phyloP scores from a whole-genome alignment of 1,140 invertebrate genomes.

The Leptoteleia sp. region DNA sequence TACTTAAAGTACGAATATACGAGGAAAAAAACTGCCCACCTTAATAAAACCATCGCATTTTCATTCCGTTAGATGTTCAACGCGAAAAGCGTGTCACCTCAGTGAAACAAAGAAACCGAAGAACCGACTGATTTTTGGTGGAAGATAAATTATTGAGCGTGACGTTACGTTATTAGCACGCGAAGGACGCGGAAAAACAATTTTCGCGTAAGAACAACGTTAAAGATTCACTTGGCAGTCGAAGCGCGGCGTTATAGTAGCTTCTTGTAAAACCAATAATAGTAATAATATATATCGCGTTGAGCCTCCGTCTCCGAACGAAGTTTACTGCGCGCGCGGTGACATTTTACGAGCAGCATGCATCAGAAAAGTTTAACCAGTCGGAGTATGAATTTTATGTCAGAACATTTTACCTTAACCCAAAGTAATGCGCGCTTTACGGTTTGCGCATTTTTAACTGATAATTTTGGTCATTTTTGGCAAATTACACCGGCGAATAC shows the following conservation, averaged over 20 bases:
- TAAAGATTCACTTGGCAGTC: constrained; percentile 17
- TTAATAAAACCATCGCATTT: no score
- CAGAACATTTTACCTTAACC: constrained; percentile 29
- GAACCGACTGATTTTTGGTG: constrained; percentile 18
- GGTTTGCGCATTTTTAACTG: constrained; percentile 6
- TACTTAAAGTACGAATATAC: no score
- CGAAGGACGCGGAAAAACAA: constrained; percentile 20
- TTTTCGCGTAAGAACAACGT: constrained; percentile 32
- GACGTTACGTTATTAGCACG: constrained; percentile 29
- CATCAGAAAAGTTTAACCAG: constrained; percentile 39
- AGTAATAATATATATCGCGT: constrained; percentile 47
- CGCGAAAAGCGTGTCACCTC: no score
- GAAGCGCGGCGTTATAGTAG: constrained; percentile 17
- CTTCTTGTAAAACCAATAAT: constrained; percentile 49
- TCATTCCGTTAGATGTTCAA: no score
- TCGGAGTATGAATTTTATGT: constrained; percentile 46
- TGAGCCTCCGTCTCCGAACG: constrained; percentile 26
- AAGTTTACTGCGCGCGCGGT: constrained; percentile 38
- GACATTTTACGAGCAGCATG: constrained; percentile 51
- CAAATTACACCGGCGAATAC: background rate
- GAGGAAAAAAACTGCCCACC: no score
- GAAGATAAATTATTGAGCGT: constrained; percentile 17
- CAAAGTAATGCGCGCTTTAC: constrained; percentile 12
- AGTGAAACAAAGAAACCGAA: background rate
- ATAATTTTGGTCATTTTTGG: background rate